A percentile compares a stretch with the other conserved stretches of the same genome.
phyloP scores from a whole-genome alignment of 2,797 vertebrate species.

The Leuciscus waleckii region DNA sequence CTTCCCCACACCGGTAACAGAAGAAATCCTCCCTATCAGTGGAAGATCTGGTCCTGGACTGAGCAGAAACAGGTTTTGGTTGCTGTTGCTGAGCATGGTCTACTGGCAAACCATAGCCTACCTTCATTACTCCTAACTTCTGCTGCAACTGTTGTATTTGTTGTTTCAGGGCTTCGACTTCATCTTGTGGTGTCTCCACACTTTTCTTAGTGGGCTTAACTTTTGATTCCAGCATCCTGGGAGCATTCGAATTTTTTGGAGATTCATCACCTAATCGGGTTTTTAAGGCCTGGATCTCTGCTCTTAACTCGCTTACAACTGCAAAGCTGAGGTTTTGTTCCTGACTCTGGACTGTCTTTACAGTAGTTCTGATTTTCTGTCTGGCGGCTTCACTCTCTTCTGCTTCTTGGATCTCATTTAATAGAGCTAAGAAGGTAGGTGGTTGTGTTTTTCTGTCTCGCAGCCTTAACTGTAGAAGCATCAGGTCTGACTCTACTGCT shows the following conservation, averaged over 20 bases:
- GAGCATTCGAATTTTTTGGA: background rate
- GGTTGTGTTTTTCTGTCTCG: too few relatives aligned
- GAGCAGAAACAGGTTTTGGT: background rate
- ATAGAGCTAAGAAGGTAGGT: too few relatives aligned
- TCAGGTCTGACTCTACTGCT: too few relatives aligned
- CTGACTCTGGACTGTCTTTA: too few relatives aligned
- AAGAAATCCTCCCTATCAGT: background rate
- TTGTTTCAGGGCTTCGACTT: background rate
- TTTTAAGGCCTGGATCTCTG: too few relatives aligned
- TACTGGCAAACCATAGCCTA: background rate
- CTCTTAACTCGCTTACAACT: too few relatives aligned
- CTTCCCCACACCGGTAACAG: conserved; percentile 23
- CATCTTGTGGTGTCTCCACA: background rate
- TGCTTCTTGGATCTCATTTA: too few relatives aligned
- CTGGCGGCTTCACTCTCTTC: too few relatives aligned
- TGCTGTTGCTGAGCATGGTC: background rate
- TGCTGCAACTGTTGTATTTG: background rate
- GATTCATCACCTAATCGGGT: too few relatives aligned
- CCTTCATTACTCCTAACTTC: background rate
- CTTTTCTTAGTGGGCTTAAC: background rate
- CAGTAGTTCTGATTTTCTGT: too few relatives aligned
- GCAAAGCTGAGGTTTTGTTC: too few relatives aligned
- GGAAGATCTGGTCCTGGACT: background rate
- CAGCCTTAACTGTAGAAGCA: too few relatives aligned
- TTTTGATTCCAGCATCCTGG: background rate